Conservation (phyloP, 2,797 vertebrate species). For the Sebastes miniatus region DNA sequence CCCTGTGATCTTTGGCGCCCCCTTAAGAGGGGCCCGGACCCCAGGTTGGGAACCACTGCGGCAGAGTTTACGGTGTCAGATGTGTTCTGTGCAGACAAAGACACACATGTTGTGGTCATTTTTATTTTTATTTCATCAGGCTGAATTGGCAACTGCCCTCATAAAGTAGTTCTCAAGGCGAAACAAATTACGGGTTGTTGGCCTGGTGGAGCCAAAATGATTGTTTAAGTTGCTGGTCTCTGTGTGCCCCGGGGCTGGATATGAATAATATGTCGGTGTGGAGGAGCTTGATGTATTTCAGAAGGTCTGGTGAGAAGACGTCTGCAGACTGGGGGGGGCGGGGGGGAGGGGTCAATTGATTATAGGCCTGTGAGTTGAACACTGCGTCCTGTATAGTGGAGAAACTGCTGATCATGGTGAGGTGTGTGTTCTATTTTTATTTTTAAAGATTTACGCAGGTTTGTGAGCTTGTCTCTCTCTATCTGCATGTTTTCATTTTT, state of each 20-base stretch:
- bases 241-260: slow-evolving; percentile 1
- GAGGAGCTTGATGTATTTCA: slow-evolving; percentile 24
- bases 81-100: background rate
- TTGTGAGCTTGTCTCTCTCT: background rate
- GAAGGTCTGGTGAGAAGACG: background rate
- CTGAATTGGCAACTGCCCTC: slow-evolving; percentile 5
- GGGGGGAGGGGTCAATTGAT: background rate
- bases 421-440: background rate
- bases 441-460: background rate
- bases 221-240: slow-evolving; percentile 10
- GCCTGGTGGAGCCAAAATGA: background rate
- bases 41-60: too few relatives aligned
- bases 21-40: too few relatives aligned
- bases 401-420: background rate
- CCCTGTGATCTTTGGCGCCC: too few relatives aligned
- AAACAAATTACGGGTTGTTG: slow-evolving; percentile 17
- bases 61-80: background rate
- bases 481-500: background rate
- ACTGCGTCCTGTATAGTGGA: background rate
- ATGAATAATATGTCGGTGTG: slow-evolving; percentile 29
- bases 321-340: background rate
- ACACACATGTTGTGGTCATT: background rate
- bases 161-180: background rate
- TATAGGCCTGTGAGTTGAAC: slow-evolving; percentile 18
- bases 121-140: background rate